Conservation (phyloP, 2,113 vertebrate species). For the Mesitornis unicolor region DNA sequence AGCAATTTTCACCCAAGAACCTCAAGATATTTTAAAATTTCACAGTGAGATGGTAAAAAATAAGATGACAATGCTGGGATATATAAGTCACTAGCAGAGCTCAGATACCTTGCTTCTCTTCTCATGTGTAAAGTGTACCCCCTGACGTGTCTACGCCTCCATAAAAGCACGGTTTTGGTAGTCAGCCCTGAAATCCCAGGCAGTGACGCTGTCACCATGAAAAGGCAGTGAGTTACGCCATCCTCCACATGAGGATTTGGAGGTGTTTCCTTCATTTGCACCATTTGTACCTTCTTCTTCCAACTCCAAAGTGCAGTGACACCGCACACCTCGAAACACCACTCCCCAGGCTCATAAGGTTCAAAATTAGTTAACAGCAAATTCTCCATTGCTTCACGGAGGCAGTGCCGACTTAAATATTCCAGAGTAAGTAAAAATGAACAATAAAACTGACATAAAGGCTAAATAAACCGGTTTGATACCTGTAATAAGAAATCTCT, state of each 20-base stretch:
- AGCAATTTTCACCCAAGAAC: not conserved
- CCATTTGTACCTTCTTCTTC: not conserved
- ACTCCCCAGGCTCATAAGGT: not conserved
- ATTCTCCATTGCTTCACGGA: not conserved
- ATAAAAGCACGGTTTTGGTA: not conserved
- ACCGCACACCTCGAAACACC: not conserved
- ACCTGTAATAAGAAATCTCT: not conserved
- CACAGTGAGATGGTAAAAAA: not conserved
- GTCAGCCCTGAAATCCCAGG: not conserved
- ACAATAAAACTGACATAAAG: not conserved
- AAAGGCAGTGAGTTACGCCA: not conserved
- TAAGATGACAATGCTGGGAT: accelerated
- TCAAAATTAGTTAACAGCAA: slow-evolving; percentile 36
- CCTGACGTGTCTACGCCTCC: not conserved
- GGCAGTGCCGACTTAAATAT: not conserved
- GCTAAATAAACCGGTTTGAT: not conserved
- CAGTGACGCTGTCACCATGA: accelerated
- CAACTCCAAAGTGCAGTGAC: not conserved
- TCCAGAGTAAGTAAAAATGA: not conserved
- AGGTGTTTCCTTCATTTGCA: not conserved
- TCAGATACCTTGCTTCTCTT: not conserved
- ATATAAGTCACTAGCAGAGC: not conserved
- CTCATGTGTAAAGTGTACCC: not conserved
- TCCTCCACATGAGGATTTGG: not conserved
- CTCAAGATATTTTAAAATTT: not conserved